These are phyloP conservation scores for Chaitophorus viminalis DNA, from an alignment of 2,888 invertebrate species.

Conservation along the genomic window DNA sequence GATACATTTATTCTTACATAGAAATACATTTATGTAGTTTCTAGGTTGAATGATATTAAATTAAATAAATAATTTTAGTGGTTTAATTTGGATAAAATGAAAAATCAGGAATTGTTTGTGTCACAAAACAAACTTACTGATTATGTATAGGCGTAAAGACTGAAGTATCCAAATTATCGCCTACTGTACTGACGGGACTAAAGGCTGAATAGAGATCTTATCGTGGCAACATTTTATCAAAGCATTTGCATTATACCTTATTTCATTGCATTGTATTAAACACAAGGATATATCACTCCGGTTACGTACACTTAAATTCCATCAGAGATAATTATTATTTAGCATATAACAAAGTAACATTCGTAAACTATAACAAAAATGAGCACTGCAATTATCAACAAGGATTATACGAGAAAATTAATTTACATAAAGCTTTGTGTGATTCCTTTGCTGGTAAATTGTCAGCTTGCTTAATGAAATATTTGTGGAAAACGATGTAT, in stretches of 20 bases:
- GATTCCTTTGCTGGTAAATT: neutral
- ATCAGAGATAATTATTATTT: conserved; percentile 38
- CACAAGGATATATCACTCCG: neutral
- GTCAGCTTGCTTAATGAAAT: conserved; percentile 22
- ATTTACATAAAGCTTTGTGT: conserved; percentile 36
- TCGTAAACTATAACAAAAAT: conserved; percentile 24
- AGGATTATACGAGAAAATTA: conserved; percentile 15
- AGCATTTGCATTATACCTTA: conserved; percentile 30
- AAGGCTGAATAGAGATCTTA: neutral
- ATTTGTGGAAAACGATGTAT: neutral
- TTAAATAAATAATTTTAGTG: neutral
- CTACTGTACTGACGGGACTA: neutral
- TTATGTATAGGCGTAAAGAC: conserved; percentile 31
- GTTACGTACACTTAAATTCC: neutral
- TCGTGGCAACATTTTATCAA: conserved; percentile 18
- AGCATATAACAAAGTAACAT: conserved; percentile 33
- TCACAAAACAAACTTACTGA: neutral
- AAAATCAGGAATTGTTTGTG: neutral
- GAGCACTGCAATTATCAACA: conserved; percentile 8
- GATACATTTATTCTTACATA: neutral
- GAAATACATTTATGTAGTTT: neutral
- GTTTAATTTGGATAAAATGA: neutral
- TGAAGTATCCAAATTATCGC: neutral
- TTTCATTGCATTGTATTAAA: conserved; percentile 32
- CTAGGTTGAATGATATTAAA: neutral